Conservation (phyloP, 23 tunicate genomes). For the Oikopleura vanhoeffeni region DNA sequence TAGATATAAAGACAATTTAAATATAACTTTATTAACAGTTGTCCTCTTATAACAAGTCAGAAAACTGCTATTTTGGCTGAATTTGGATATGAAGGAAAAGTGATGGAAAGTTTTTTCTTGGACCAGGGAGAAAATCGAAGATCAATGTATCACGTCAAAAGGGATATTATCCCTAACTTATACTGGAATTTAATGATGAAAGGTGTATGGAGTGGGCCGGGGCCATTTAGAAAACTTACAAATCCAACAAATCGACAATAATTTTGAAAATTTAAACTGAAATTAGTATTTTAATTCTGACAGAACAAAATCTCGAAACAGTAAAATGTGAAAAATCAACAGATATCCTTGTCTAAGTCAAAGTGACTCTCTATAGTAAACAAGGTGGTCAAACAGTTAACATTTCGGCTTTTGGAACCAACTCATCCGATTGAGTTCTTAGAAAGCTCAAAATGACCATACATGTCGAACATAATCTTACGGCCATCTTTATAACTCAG, state of each 20-base stretch:
- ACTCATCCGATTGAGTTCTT: too few relatives aligned
- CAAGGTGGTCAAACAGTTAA: too few relatives aligned
- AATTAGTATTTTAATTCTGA: too few relatives aligned
- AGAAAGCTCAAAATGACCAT: too few relatives aligned
- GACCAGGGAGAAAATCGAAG: slow-evolving; percentile 71
- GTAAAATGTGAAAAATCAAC: too few relatives aligned
- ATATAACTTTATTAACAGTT: background rate
- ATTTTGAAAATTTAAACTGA: too few relatives aligned
- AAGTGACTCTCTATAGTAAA: too few relatives aligned
- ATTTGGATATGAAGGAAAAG: slow-evolving; percentile 68
- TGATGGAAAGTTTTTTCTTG: slow-evolving; percentile 67
- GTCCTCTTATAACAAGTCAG: slow-evolving; percentile 83
- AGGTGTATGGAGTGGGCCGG: slow-evolving; percentile 80
- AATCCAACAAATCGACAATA: background rate
- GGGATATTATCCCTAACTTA: slow-evolving; percentile 37
- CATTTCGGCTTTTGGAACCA: too few relatives aligned
- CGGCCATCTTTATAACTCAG: too few relatives aligned
- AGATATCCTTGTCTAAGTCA: too few relatives aligned
- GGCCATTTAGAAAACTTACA: slow-evolving; percentile 24
- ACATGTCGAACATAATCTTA: too few relatives aligned
- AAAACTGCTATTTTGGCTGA: slow-evolving; percentile 81
- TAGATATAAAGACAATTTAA: background rate
- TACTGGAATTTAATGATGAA: slow-evolving; percentile 75
- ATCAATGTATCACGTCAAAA: slow-evolving; percentile 72
- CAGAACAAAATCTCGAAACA: too few relatives aligned